These are phyloP conservation scores for Oreohelix idahoensis DNA, from an alignment of 1,140 invertebrate species.

Conservation along the genomic window DNA sequence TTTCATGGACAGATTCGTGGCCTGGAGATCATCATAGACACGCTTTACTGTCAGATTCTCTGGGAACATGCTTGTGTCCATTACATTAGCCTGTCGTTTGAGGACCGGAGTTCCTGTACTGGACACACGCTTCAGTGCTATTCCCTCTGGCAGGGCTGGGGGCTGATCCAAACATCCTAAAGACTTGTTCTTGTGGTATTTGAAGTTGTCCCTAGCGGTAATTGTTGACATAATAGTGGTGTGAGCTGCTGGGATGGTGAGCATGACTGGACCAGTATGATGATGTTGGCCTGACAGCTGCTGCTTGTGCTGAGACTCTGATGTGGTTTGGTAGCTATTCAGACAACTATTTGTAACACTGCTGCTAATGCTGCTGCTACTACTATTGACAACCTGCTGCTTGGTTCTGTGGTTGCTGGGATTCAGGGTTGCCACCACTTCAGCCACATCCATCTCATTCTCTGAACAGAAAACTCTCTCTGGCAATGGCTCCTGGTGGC, in stretches of 20 bases:
- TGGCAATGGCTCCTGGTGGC: conserved; percentile 45
- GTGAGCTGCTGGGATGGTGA: conserved; percentile 38
- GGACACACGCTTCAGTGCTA: conserved; percentile 38
- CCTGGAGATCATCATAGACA: conserved; percentile 20
- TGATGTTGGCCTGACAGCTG: conserved; percentile 14
- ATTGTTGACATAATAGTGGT: not conserved
- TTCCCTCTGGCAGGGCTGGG: not conserved
- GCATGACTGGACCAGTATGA: conserved; percentile 1
- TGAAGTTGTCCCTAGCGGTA: conserved; percentile 27
- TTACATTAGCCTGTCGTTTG: conserved; percentile 40
- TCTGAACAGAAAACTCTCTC: conserved; percentile 57
- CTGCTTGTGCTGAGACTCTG: conserved; percentile 33
- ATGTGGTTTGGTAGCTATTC: not conserved
- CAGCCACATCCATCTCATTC: conserved; percentile 60
- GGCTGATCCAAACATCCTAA: conserved; percentile 32
- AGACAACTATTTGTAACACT: not conserved
- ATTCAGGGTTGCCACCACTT: conserved; percentile 45
- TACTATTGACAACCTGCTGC: not conserved
- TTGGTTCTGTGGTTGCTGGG: not conserved
- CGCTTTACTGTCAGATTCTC: conserved; percentile 32
- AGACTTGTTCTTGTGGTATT: conserved; percentile 16
- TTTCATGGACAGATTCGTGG: conserved; percentile 35
- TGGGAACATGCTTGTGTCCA: conserved; percentile 25
- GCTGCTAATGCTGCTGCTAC: not conserved
- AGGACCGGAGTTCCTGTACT: conserved; percentile 42